These are phyloP conservation scores for Paralichthys olivaceus DNA, from an alignment of 2,113 vertebrate species.

Conservation along the genomic window DNA sequence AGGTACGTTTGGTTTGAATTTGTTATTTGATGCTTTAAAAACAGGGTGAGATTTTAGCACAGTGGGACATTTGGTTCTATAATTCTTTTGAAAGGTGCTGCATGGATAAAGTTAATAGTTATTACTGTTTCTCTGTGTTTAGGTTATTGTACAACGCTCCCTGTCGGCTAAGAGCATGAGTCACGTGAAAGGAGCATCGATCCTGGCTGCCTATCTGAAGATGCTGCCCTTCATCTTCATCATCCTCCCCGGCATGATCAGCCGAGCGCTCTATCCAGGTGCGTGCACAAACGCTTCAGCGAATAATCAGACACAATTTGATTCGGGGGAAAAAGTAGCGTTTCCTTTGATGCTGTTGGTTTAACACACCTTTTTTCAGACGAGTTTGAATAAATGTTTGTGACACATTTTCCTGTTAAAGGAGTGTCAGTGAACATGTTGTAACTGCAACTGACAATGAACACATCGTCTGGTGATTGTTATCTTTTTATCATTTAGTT, in stretches of 20 bases:
- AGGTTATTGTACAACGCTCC: slow-evolving; percentile 93
- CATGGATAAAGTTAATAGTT: too few species aligned
- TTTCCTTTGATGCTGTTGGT: slow-evolving; percentile 48
- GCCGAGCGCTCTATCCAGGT: slow-evolving; percentile 93
- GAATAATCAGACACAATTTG: background rate
- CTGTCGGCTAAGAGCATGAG: slow-evolving; percentile 91
- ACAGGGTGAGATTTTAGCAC: too few species aligned
- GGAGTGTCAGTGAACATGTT: background rate
- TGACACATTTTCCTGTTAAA: slow-evolving; percentile 19
- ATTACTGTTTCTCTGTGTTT: background rate
- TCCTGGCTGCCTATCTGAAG: slow-evolving; percentile 93
- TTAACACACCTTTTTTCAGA: slow-evolving; percentile 55
- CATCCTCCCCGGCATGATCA: slow-evolving; percentile 94
- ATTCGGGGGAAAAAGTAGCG: slow-evolving; percentile 14
- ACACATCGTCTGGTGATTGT: background rate
- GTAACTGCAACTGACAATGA: background rate
- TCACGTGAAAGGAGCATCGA: slow-evolving; percentile 90
- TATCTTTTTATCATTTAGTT: background rate
- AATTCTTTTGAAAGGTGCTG: too few species aligned
- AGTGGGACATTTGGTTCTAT: too few species aligned
- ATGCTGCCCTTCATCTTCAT: slow-evolving; percentile 92
- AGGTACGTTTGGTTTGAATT: too few species aligned
- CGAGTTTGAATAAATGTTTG: background rate
- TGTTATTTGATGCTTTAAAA: background rate
- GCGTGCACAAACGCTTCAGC: slow-evolving; percentile 32